Evolutionary conservation across 1,140 invertebrate genomes (phyloP).

Genomic region (Portunus trituberculatus): DNA sequence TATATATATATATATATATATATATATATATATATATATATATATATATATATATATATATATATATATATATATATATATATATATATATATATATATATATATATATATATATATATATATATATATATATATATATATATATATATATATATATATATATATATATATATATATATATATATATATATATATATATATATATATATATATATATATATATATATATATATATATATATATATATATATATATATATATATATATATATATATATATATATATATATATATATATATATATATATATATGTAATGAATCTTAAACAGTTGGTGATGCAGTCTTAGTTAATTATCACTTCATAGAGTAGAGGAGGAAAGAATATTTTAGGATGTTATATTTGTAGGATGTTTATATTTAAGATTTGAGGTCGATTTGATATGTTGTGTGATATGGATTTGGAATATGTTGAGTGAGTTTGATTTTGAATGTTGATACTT

Average conservation of each 20-base stretch:
- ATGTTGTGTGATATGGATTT: no score
- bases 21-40: constrained; percentile 26
- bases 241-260: not conserved
- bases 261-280: not conserved
- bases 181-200: not conserved
- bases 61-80: constrained; percentile 26
- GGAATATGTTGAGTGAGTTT: no score
- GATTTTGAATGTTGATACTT: no score
- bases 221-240: not conserved
- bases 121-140: constrained; percentile 12
- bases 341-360: no score
- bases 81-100: constrained; percentile 16
- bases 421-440: no score
- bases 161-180: not conserved
- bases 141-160: not conserved
- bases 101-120: not conserved
- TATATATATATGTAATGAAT: no score
- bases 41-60: constrained; percentile 26
- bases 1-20: constrained; percentile 26
- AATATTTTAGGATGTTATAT: no score
- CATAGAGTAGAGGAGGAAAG: no score
- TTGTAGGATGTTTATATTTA: no score
- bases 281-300: not conserved
- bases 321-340: no score
- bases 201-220: constrained; percentile 3